A percentile compares a stretch with the other conserved stretches of the same genome.
Evolutionary conservation across 37 sponge, comb jelly and placozoan genomes (phyloP).

Genomic region (Spongilla lacustris): DNA sequence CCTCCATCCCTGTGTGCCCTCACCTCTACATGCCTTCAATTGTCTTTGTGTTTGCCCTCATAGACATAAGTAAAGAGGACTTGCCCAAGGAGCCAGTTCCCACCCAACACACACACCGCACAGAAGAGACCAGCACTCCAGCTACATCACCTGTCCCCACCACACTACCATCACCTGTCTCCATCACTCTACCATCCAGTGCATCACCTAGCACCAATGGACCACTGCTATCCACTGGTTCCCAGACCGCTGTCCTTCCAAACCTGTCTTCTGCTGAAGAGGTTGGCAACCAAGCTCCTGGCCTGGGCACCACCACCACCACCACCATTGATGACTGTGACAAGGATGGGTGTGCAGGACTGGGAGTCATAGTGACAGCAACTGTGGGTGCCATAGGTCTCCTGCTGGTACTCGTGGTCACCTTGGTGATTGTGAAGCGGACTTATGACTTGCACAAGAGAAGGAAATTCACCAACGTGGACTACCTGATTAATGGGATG

Average conservation of each 20-base stretch:
- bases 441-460: constrained; percentile 9
- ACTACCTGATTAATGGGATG: constrained; percentile 90
- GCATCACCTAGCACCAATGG: not conserved
- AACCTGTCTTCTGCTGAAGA: not conserved
- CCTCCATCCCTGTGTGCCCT: too few species aligned
- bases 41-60: not conserved
- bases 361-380: constrained; percentile 43
- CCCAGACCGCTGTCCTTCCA: not conserved
- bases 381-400: constrained; percentile 44
- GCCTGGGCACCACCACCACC: not conserved
- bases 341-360: constrained; percentile 26
- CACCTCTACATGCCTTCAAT: too few species aligned
- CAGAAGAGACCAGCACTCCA: too few species aligned
- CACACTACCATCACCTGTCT: not conserved
- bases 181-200: not conserved
- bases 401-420: constrained; percentile 37
- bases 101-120: not conserved
- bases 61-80: not conserved
- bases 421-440: constrained; percentile 26
- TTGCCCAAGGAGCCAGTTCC: not conserved
- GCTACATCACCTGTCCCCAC: not conserved
- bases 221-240: not conserved
- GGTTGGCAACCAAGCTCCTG: not conserved
- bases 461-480: constrained; percentile 65
- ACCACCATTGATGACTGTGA: not conserved